Evolutionary conservation across 2,888 invertebrate genomes (phyloP), one percentile per base, ranked within the genome.

Genomic region (Matsumyia berberina): DNA sequence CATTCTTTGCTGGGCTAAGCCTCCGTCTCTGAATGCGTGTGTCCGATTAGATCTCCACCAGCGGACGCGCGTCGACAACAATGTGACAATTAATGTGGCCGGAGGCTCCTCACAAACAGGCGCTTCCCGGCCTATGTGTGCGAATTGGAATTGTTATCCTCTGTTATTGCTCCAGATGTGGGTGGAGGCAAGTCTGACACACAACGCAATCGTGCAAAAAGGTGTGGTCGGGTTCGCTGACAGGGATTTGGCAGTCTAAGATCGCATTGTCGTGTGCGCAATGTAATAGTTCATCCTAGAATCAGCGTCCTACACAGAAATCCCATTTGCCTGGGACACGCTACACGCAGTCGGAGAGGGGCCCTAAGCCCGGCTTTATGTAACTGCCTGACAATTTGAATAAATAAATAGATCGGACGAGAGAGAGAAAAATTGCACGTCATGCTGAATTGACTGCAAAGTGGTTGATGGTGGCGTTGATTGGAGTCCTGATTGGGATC

Each of bases 401-500:
- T 72, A 82, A 77, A 77, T 69, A 81, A 82, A 77, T 72, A 72
- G 76, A 81, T 55, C 39, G 64, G 12, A n/a, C 1, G 24, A 24
- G 24, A 4, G n/a, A 39, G 5, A 49, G 58, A 74, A 19, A 77
- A 70, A 62, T 53, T 55, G 57, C 70, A n/a, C 12, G 62, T 74
- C 44, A 58, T 42, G 39, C 11, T 8, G 37, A 44, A 31, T 58
- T 66, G 55, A 62, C 31, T 72, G 15, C 35, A 11, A 39, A 69
- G 33, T 77, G 39, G 51, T 64, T 70, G 55, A 74, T 82, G 70
- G 46, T 82, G 64, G 70, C 58, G 66, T 72, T 82, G 82, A 82
- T 82, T 82, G 72, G 77, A 64, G 70, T 60, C 72, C 82, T 78
- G 78, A 78, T 78, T 72, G 72, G 69, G 51, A 82, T 72, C 82